phyloP scores from a whole-genome alignment of 2,113 vertebrate species.

The Apus apus region DNA sequence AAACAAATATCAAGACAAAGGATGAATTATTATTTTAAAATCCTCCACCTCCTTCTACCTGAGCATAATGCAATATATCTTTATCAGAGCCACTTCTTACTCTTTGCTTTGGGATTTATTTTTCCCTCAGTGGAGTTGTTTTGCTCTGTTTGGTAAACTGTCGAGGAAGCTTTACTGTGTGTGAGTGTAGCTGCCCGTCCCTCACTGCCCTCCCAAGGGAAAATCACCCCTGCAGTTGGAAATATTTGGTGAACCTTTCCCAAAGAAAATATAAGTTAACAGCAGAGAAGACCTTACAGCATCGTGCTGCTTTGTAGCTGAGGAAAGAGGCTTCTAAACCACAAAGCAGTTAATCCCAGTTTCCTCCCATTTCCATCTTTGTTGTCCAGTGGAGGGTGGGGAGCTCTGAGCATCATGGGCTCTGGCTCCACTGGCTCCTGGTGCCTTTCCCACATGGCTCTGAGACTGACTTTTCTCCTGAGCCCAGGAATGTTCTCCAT shows the following conservation, averaged over 20 bases:
- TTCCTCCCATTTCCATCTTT: rapidly evolving
- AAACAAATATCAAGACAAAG: neutral
- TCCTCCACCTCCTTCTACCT: neutral
- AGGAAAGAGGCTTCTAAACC: neutral
- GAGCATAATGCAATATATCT: neutral
- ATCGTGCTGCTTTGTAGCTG: no score
- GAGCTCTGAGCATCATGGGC: rapidly evolving
- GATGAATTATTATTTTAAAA: neutral
- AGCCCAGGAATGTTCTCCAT: neutral
- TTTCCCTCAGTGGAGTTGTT: neutral
- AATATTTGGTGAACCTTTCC: neutral
- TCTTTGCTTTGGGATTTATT: neutral
- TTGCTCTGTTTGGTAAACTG: neutral
- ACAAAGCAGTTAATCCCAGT: rapidly evolving
- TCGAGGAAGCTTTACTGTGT: neutral
- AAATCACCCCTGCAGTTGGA: neutral
- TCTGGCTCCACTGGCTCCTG: neutral
- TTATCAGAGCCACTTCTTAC: neutral
- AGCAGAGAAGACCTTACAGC: neutral
- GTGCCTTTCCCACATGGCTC: no score
- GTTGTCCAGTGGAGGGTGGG: rapidly evolving
- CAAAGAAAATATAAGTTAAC: neutral
- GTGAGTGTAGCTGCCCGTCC: neutral
- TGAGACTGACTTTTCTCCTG: rapidly evolving
- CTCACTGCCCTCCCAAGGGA: neutral